Base-by-base conservation (phyloP, 1,140 invertebrate genomes). In the Ceratina japonica region DNA sequence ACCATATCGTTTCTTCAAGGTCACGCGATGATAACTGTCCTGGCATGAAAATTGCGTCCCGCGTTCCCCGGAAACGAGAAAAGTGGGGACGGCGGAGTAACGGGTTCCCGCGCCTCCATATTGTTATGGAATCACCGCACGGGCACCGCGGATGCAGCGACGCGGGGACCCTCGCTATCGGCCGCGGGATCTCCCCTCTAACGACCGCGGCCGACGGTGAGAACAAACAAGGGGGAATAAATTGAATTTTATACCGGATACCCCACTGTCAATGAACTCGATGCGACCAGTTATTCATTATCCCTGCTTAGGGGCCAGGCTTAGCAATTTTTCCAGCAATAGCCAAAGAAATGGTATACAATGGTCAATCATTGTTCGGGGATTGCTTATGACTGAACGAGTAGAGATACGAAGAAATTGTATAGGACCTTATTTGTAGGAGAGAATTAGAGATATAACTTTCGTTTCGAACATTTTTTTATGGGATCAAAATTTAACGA, bases 201-300 rank as follows among this genome's bases (percentile, higher is more conserved):
- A 81, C 75, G 54, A 44, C 37, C 37, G 27, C 27, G 27, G 27
- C 27, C 66, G 54, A 64, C 44, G 62, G 44, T 44, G 65, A 82
- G 80, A 74, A 73, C 74, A 83, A 82, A 84, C 84, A 86, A 87
- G 82, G 84, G 82, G 79, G 77, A 82, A 72, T 72, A 79, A 81
- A 84, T 86, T 84, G 77, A 79, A 77, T 79, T 78, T 81, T 78
- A 78, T 78, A 69, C n/a, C 75, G 63, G 37, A 44, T 22, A 24
- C 7, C 75, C 59, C 4, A 1, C 69, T 72, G 15, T 13, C 68
- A 56, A 72, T 2, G 59, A 56, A 56, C 27, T 37, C 24, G 37
- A 7, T 31, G n/a, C 15, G 16, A 49, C 37, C 37, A 62, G 44
- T 54, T 54, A 59, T 52, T 72, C 37, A 44, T 44, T 44, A 44